Evolutionary conservation across 2,888 invertebrate species (phyloP).

Genomic region (Idaea biselata): DNA sequence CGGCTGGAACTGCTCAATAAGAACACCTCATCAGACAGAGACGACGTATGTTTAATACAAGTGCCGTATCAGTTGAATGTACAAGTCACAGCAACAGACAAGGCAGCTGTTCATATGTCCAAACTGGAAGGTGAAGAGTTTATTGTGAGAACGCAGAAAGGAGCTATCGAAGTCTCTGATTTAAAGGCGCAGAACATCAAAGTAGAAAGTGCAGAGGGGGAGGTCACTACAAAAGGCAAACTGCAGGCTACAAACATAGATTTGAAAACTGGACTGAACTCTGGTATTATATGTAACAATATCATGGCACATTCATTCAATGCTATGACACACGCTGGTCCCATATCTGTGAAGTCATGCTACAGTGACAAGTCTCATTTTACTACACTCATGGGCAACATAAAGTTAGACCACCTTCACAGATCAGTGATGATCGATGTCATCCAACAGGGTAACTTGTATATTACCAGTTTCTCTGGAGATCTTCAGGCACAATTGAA

Average conservation of each 20-base stretch:
- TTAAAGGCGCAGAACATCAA: constrained; percentile 67
- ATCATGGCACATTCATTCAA: constrained; percentile 66
- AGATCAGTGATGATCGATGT: constrained; percentile 69
- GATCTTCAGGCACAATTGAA: constrained; percentile 70
- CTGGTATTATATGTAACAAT: constrained; percentile 65
- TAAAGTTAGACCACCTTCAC: constrained; percentile 62
- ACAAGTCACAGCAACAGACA: constrained; percentile 66
- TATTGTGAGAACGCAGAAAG: constrained; percentile 69
- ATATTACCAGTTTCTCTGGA: constrained; percentile 69
- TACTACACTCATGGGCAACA: constrained; percentile 70
- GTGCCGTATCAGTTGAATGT: constrained; percentile 74
- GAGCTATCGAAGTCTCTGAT: constrained; percentile 55
- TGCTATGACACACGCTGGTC: constrained; percentile 66
- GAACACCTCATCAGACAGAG: constrained; percentile 60
- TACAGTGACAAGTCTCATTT: constrained; percentile 73
- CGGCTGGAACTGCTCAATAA: constrained; percentile 70
- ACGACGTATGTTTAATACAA: constrained; percentile 71
- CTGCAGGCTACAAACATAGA: constrained; percentile 66
- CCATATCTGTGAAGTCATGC: constrained; percentile 69
- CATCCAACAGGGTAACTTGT: constrained; percentile 70
- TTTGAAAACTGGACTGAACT: constrained; percentile 62
- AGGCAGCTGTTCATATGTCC: constrained; percentile 64
- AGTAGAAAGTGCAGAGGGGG: constrained; percentile 63
- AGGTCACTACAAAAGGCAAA: constrained; percentile 58
- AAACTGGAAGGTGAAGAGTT: constrained; percentile 72